These are phyloP conservation scores for Netelia virgata DNA, from an alignment of 2,888 invertebrate genomes.

Conservation along the genomic window DNA sequence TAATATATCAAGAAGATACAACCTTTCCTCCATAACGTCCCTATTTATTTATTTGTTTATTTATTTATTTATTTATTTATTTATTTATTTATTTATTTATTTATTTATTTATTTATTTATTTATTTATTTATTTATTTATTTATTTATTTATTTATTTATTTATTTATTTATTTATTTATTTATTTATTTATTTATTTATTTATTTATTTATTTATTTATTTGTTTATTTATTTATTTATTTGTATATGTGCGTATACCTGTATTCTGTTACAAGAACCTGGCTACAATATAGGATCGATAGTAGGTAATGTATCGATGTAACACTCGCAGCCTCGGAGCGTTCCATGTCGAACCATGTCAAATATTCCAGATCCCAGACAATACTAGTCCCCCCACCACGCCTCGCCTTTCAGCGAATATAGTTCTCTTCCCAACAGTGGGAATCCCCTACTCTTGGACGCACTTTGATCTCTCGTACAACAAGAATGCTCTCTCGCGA, in stretches of 20 bases:
- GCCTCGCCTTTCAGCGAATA: slow-evolving; percentile 7
- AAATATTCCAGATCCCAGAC: slow-evolving; percentile 57
- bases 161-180: too few species aligned
- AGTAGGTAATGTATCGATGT: slow-evolving; percentile 60
- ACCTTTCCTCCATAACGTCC: too few species aligned
- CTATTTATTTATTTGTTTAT: too few species aligned
- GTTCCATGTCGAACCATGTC: slow-evolving; percentile 61
- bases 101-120: too few species aligned
- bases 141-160: too few species aligned
- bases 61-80: too few species aligned
- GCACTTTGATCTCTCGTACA: slow-evolving; percentile 42
- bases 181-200: too few species aligned
- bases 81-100: too few species aligned
- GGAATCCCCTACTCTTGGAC: slow-evolving; percentile 9
- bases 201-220: not conserved
- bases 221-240: not conserved
- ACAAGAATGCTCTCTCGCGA: not conserved
- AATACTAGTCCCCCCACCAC: slow-evolving; percentile 28
- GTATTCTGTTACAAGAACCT: slow-evolving; percentile 35
- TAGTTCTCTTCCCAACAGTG: slow-evolving; percentile 13
- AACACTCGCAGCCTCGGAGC: slow-evolving; percentile 39
- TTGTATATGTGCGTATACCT: not conserved
- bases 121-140: too few species aligned
- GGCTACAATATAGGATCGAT: not conserved
- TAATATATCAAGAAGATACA: too few species aligned